Base-by-base conservation (phyloP, 2,797 vertebrate species). In the Yasuhikotakia modesta region DNA sequence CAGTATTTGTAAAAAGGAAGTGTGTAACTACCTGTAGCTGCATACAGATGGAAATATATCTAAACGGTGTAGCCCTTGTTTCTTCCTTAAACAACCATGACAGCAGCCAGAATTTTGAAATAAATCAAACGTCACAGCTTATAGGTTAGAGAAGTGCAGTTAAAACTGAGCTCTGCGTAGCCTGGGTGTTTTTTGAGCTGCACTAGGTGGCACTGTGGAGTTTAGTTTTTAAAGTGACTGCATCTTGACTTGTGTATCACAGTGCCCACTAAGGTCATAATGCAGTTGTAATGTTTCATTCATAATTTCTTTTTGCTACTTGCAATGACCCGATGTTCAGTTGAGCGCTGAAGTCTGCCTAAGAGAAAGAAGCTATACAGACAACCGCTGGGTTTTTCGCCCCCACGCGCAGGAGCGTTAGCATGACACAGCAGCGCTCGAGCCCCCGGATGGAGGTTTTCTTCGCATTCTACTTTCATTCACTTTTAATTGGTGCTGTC, bases 401-500 rank as follows among this genome's bases (percentile, higher is more conserved):
- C 71, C 68, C 24, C 72, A 43, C 53, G 65, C 68, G 75, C 73
- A 21, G 14, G n/a, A 55, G 39, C 13, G 45, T 63, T 71, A 82
- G 68, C 78, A 79, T 81, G 78, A 81, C 67, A 35, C 70, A 50
- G 71, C 60, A 64, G 63, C 27, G 69, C 55, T 39, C 27, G 10
- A 16, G 64, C 19, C 70, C 39, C 70, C 58, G 75, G 75, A 81
- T 69, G 67, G 67, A 46, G 32, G 68, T 45, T 55, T 72, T 80
- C 61, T 45, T 45, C 63, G 70, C 70, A 32, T 70, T 73, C 76
- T 75, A 55, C 74, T 82, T 87, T 84, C 81, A 50, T 60, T 79
- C 45, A 64, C 57, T 61, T 85, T 86, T 89, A 89, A 90, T 88
- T 89, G 87, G 73, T 65, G 63, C 82, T 85, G 84, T 82, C 82